Percentiles rank a stretch among this genome's conserved stretches.
These are phyloP conservation scores for Nanger granti DNA, from an alignment of 2,113 vertebrate genomes.

Conservation along the genomic window DNA sequence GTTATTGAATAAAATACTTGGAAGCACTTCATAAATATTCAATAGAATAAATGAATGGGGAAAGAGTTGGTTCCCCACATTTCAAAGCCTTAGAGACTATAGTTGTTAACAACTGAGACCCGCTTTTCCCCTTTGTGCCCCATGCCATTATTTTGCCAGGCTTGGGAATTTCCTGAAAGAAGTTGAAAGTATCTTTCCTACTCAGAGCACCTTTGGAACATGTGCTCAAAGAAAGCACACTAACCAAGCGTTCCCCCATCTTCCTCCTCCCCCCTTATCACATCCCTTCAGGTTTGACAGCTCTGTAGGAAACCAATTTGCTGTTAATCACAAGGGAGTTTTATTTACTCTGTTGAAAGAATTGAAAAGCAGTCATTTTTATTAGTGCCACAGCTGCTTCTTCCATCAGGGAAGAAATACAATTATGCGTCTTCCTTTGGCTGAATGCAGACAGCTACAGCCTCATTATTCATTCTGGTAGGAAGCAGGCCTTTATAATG, in stretches of 20 bases:
- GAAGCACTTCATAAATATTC: not conserved
- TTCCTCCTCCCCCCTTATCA: not conserved
- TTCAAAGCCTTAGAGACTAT: not conserved
- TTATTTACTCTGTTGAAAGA: constrained; percentile 67
- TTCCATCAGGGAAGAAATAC: constrained; percentile 57
- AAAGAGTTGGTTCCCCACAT: not conserved
- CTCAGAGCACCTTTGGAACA: not conserved
- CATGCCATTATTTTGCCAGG: not conserved
- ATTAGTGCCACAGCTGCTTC: constrained; percentile 63
- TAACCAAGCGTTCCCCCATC: not conserved
- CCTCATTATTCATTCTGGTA: constrained; percentile 58
- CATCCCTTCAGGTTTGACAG: constrained; percentile 19
- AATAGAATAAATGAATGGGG: not conserved
- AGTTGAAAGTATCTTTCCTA: not conserved
- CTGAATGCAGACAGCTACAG: constrained; percentile 47
- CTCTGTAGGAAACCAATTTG: constrained; percentile 62
- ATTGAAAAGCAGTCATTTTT: constrained; percentile 65
- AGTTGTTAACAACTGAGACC: not conserved
- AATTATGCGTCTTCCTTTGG: constrained; percentile 50
- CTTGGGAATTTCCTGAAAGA: constrained; percentile 4
- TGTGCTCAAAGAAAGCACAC: not conserved
- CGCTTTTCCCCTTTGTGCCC: not conserved
- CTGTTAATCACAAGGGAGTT: constrained; percentile 61
- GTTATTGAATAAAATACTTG: not conserved
- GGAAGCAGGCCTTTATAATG: constrained; percentile 51